A percentile compares a stretch with the other conserved stretches of the same genome.
phyloP scores from a whole-genome alignment of 2,113 vertebrate genomes.

The Mystacornis crossleyi region DNA sequence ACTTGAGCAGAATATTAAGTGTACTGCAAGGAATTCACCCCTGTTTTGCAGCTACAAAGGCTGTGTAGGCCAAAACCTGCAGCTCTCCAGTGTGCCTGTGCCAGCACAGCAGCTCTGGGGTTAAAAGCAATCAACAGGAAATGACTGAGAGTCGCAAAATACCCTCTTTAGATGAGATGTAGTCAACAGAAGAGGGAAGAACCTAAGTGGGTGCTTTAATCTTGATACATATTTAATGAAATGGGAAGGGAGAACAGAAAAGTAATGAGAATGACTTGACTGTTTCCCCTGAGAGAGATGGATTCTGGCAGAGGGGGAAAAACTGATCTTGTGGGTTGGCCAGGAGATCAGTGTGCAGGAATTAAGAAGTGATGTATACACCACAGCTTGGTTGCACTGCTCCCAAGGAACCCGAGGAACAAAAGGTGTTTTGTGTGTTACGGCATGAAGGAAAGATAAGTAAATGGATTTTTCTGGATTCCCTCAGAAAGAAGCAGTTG shows the following conservation, averaged over 20 bases:
- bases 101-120: neutral
- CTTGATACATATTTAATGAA: constrained; percentile 36
- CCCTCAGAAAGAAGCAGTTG: neutral
- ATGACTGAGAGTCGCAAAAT: neutral
- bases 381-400: neutral
- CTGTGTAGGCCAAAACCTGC: neutral
- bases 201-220: neutral
- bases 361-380: neutral
- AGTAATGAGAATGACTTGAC: neutral
- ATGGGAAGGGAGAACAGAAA: neutral
- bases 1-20: constrained; percentile 45
- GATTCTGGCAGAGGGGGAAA: neutral
- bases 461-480: neutral
- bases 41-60: neutral
- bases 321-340: neutral
- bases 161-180: neutral
- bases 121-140: constrained; percentile 10
- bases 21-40: neutral
- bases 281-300: neutral
- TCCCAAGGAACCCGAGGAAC: neutral
- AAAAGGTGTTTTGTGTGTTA: neutral
- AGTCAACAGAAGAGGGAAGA: neutral
- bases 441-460: neutral
- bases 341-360: neutral
- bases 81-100: neutral